Evolutionary conservation across 2,888 invertebrate genomes (phyloP), one percentile per base, ranked within the genome.

Genomic region (Tryphoninae sp.): DNA sequence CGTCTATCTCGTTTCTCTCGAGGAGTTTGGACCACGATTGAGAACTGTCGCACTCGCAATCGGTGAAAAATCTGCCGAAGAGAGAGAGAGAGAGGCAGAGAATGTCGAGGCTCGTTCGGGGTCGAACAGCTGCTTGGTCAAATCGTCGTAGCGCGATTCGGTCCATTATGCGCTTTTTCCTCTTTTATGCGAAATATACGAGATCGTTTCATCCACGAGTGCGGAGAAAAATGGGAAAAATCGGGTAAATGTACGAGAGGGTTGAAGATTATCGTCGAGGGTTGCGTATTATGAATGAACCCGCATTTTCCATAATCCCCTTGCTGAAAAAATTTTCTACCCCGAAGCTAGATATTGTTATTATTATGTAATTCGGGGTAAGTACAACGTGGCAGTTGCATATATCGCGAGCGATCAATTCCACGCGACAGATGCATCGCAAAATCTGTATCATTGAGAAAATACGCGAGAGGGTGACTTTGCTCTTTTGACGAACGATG

Each of bases 391-490:
- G 22, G 0, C 42, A 42, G n/a, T 42, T 45, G 33, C 33, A 33
- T 45, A 45, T 13, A 45, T 4, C 45, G 45, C 2, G 6, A 4
- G 42, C 1, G 49, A 33, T 7, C 6, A 42, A 67, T 45, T 22
- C 49, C 33, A 75, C 67, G 61, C 72, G 78, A 51, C 82, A 82
- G 78, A 82, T 82, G 82, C 42, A 22, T 69, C 55, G 67, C 11
- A 40, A 62, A 55, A 67, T 55, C 67, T 82, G 16, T 62, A 19
- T 40, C 55, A 67, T 45, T 23, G 7, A 11, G 55, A 68, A 59
- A 33, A 49, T 16, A 9, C 49, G 42, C 2, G 26, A 9, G 59
- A 13, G 59, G 33, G 16, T 53, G 51, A 67, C 19, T 76, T 75
- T 64, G 19, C 16, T 40, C 13, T 8, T 23, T 62, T 62, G 16